Evolutionary conservation across 2,888 invertebrate genomes (phyloP), one percentile per base, ranked within the genome.

Genomic region (Abrostola triplasia): DNA sequence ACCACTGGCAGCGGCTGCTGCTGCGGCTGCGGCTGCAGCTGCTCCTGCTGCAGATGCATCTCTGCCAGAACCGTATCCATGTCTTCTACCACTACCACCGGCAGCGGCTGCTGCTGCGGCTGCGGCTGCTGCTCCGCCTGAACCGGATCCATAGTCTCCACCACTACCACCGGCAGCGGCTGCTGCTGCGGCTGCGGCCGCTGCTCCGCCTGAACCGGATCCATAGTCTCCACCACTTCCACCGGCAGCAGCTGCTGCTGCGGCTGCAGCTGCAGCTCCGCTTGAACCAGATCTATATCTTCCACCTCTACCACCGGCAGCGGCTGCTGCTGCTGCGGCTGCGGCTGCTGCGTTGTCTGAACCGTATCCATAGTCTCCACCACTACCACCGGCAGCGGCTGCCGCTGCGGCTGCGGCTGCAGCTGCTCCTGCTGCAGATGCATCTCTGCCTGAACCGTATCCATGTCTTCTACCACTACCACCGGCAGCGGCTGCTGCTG

Each of bases 111-210:
- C 36, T 6, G 48, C 36, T 12, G 24, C 24, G 1, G 24, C 47
- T 11, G 24, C 24, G 4, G 24, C 1, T 24, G 24, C 24, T 4
- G 1, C 1, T 24, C 24, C 4, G 24, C n/a, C 5, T 51, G 52
- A 36, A 36, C 48, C 24, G 5, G 36, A 13, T 10, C 1, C 36
- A 0, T 10, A 1, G 6, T 6, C 12, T 6, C 68, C 12, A 8
- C 59, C 59, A 7, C 47, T 38, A n/a, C 13, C 57, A 4, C 24
- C 24, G 24, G 24, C 24, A 24, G 24, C 1, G 5, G 64, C 41
- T 9, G 59, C 67, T 44, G 61, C 59, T 42, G 64, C 63, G 36
- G 65, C 44, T 47, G 54, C 70, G 8, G 56, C 49, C n/a, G n/a
- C n/a, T n/a, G 53, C 24, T 11, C 41, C 11, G 60, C 38, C 37